Conservation (phyloP, 2,888 invertebrate species). For the Sarcophaga rosellei region DNA sequence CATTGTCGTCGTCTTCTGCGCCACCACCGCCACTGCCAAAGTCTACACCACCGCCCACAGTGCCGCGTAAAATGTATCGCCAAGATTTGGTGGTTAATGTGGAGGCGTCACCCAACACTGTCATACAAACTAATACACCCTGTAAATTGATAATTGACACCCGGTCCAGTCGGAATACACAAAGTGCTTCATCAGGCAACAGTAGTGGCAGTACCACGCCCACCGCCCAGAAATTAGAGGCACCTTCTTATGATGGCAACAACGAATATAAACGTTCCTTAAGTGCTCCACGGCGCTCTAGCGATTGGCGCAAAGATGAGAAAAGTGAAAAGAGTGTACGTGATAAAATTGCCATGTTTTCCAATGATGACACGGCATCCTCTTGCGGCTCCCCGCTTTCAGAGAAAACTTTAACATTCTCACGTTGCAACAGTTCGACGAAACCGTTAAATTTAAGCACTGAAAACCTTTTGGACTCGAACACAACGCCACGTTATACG, state of each 20-base stretch:
- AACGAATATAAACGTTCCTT: constrained; percentile 78
- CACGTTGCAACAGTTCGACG: constrained; percentile 69
- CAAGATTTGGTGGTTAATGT: constrained; percentile 80
- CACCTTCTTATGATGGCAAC: constrained; percentile 55
- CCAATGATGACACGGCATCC: constrained; percentile 81
- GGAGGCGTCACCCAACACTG: constrained; percentile 70
- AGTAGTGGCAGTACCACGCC: constrained; percentile 69
- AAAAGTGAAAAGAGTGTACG: constrained; percentile 91
- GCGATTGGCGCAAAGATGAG: constrained; percentile 87
- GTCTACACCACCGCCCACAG: constrained; percentile 80
- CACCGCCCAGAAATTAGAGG: constrained; percentile 67
- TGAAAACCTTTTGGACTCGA: constrained; percentile 77
- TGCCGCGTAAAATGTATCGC: constrained; percentile 80
- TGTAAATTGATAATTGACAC: constrained; percentile 72
- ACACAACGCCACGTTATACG: constrained; percentile 61
- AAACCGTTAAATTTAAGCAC: constrained; percentile 80
- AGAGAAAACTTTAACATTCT: constrained; percentile 67
- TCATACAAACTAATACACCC: constrained; percentile 57
- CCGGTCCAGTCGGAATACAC: constrained; percentile 72
- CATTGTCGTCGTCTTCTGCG: background rate
- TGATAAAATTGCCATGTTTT: constrained; percentile 94
- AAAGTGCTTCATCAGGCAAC: constrained; percentile 70
- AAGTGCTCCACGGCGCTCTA: constrained; percentile 77
- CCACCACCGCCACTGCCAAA: constrained; percentile 81
- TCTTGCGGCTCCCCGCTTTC: constrained; percentile 30